Evolutionary conservation across 2,113 vertebrate genomes (phyloP), one percentile per base, ranked within the genome.

Genomic region (Oophaga pumilio): DNA sequence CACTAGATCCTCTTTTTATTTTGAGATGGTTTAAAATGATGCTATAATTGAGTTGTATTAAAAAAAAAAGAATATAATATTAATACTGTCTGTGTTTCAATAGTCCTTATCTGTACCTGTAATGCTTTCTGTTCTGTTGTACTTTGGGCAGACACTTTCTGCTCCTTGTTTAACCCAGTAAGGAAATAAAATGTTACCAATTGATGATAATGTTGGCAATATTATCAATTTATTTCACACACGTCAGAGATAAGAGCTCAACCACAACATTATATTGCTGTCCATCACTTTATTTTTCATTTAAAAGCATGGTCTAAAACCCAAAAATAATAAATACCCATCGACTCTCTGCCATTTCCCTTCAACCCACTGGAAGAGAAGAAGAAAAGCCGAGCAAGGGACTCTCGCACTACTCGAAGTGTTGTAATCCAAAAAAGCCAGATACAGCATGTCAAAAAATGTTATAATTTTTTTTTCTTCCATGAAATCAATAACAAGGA

Each of bases 1-100:
- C 94, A 95, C 94, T 95, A 95, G 94, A 94, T 94, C 94, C 93
- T 93, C 93, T 93, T 93, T 95, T 94, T 93, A 92, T 94, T 94
- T 94, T 92, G 93, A 91, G 90, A 91, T 88, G 92, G 92, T 94
- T 95, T 94, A 92, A 92, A 93, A 93, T 92, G 92, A 93, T 92
- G 93, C 94, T 95, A 94, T 93, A 93, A 94, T 94, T 95, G 91
- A 93, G 94, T 95, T 94, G 93, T 94, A 94, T 94, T 93, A 90
- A 92, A 90, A 92, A 91, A 93, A 91, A 92, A 91, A 93, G 89
- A 92, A 89, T 95, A 94, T 94, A 93, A 94, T 94, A 93, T 92
- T 94, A 94, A 92, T 93, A 94, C 90, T 94, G 93, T 95, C 93
- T 94, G 94, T 95, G 94, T 95, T 92, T 94, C 93, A 93, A 92